Evolutionary conservation across 2,888 invertebrate genomes (phyloP), one percentile per base, ranked within the genome.

Genomic region (Timema cristinae): DNA sequence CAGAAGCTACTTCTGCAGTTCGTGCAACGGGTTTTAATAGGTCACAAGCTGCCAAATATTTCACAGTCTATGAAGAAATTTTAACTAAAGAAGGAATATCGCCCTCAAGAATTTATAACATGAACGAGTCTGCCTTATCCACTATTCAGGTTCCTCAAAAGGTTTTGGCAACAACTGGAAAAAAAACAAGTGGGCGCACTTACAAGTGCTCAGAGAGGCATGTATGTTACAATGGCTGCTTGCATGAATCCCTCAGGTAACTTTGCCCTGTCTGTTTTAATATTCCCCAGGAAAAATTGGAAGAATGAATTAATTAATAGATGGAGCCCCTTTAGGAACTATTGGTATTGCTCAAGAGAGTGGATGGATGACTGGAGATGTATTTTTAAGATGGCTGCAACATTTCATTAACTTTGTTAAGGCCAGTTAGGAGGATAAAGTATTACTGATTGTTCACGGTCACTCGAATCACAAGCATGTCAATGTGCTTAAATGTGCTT

Each of bases 331-430:
- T 47, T 9, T 50, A 16, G 75, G 74, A 71, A 76, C 72, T 66
- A 11, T 75, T 49, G 75, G 56, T 56, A 68, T 73, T 48, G 69
- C 72, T 6, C 68, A 52, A 51, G 6, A 68, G 54, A 76, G 61
- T 61, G 77, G 76, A 6, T 77, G 75, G 75, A 77, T 77, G 69
- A 77, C 71, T 66, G 71, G 61, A 9, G 72, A 76, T 0, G 11
- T 73, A 49, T 76, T 76, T 70, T n/a, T 75, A 0, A 47, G 13
- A 16, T 77, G 73, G 71, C 49, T 76, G 16, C 15, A 72, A 16
- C 67, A 72, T 15, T 77, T 73, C 48, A 8, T n/a, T 4, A 66
- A 67, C 9, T 52, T 67, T 69, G 51, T 51, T 1, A 51, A 67
- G 10, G 59, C 71, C 13, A 50, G 59, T n/a, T 13, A 69, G 15